Base-by-base conservation (phyloP, 2,797 vertebrate species). In the Brachyalestes nurse region DNA sequence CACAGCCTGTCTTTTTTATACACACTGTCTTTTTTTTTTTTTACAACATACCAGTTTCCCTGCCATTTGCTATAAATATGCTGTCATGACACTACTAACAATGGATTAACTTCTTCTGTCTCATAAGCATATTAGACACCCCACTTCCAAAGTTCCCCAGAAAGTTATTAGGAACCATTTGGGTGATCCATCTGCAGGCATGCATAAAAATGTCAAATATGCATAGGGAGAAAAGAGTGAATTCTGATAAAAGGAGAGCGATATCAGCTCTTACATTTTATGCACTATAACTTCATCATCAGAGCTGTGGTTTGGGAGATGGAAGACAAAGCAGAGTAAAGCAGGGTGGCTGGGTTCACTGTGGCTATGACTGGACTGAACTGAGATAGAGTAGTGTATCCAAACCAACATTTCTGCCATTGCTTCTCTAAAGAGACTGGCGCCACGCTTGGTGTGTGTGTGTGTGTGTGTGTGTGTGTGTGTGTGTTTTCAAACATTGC, bases 391-490 rank as follows among this genome's bases (percentile, higher is more conserved):
- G 82, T 25, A 45, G 55, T 71, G 82, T 66, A 82, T 83, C 82
- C 81, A 67, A 87, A 85, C 65, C 86, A 88, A 86, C 80, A 70
- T 82, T 84, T 91, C 62, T 49, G 81, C 53, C 86, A 77, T 84
- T 72, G 62, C 75, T 75, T 82, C 83, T 70, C 51, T 34, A 77
- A 78, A 82, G 78, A 86, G 79, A 85, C 72, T 28, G 83, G 84
- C 80, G 81, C 73, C 75, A 82, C 72, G 38, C 1, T 28, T 9
- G 28, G 25, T 28, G 25, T 28, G 12, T 62, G 60, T 7, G 23
- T 0, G 9, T 34, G 23, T 62, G 5, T 62, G 12, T 62, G 25
- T 28, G 55, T 19, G 1, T 57, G 17, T 6, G 55, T 57, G 17
- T 55, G 6, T 55, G 3, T 60, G 21, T 60, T 64, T 17, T 64